Base-by-base conservation (phyloP, 2,797 vertebrate genomes). In the Acanthurus leucopareius region DNA sequence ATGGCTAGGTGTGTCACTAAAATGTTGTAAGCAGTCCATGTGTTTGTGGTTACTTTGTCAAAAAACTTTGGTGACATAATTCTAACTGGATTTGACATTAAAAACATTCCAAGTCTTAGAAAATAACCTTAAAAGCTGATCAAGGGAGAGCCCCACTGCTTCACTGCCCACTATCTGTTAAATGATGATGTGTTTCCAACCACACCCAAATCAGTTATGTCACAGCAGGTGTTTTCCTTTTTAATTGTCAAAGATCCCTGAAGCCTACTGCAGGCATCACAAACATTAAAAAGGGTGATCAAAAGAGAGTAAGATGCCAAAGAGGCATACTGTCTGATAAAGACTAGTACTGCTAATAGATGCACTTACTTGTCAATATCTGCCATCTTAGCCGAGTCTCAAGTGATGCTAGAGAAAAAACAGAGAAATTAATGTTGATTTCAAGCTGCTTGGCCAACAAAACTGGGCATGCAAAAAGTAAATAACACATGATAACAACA, bases 311-410 rank as follows among this genome's bases (percentile, higher is more conserved):
- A 4, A 25, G 22, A 16, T 20, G 28, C 35, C 25, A 2, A 40
- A 2, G 45, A 40, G 49, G 22, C 28, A 3, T 2, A 20, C 11
- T 16, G 40, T 38, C 59, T 48, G 35, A 68, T 14, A 51, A 42
- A 13, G 5, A 44, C 10, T 1, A 10, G 20, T 14, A 9, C 14
- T 8, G 35, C 11, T 8, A 2, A 5, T 42, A 8, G 4, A 47
- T 61, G 38, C 60, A 97, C 98, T 97, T 95, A 99, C 98, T 99
- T 99, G 95, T 99, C 98, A 77, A 98, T 93, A 91, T 99, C 97
- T 92, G 97, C 97, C 98, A 99, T 99, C 91, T 93, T 95, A 77
- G 84, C 91, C 25, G 80, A 90, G 93, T 94, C 80, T 92, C 86
- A 81, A 88, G 91, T 90, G 85, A 94, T 93, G 89, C 97, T 97